Evolutionary conservation across 2,888 invertebrate species (phyloP).

Genomic region (Scaptomyza parva): DNA sequence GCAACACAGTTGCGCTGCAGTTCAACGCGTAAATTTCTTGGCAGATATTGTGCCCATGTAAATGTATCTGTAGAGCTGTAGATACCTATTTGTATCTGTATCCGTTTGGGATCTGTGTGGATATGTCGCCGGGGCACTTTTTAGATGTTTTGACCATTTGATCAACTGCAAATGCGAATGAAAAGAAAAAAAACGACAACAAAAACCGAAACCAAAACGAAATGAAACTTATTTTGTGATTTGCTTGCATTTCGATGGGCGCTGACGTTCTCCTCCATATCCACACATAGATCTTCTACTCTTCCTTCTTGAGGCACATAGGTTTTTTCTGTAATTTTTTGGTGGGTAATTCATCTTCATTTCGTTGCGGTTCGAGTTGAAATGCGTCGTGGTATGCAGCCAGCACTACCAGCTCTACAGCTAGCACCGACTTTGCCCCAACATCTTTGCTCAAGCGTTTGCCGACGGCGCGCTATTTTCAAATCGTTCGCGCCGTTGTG

Average conservation of each 20-base stretch:
- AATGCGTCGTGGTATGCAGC: conserved; percentile 77
- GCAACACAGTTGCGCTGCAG: conserved; percentile 48
- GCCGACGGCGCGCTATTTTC: conserved; percentile 63
- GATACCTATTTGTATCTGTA: conserved; percentile 50
- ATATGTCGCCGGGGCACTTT: conserved; percentile 45
- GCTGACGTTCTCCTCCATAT: conserved; percentile 30
- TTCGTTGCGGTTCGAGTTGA: conserved; percentile 83
- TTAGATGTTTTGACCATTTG: conserved; percentile 64
- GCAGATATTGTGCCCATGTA: conserved; percentile 37
- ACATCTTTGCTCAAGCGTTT: not conserved
- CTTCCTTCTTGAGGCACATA: conserved; percentile 52
- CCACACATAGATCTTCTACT: conserved; percentile 7
- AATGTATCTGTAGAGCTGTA: conserved; percentile 13
- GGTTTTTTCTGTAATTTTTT: conserved; percentile 33
- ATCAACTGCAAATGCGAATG: conserved; percentile 70
- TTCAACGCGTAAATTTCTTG: conserved; percentile 70
- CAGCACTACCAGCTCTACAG: conserved; percentile 5
- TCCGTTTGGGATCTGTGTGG: conserved; percentile 21
- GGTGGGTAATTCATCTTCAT: conserved; percentile 82
- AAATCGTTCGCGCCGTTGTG: conserved; percentile 68
- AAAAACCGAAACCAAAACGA: conserved; percentile 51
- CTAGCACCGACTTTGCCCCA: not conserved
- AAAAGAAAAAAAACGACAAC: conserved; percentile 42
- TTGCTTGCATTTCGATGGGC: conserved; percentile 50
- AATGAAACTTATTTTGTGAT: conserved; percentile 73